Percentiles rank a stretch among this genome's conserved stretches.
Conservation (phyloP, 2,888 invertebrate species). For the Cyrtodaria siliqua region DNA sequence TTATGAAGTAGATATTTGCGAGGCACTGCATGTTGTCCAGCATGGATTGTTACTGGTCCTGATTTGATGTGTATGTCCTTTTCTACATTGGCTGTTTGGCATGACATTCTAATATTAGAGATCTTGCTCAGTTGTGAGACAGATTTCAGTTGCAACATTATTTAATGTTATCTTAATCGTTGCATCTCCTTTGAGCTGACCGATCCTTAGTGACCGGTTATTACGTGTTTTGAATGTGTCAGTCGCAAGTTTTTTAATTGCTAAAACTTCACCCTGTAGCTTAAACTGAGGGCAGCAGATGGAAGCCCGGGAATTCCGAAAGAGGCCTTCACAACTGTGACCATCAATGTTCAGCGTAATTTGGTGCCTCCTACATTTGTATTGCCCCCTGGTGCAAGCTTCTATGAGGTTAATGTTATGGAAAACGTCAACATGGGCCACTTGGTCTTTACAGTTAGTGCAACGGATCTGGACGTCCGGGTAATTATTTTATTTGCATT, state of each 20-base stretch:
- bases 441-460: conserved; percentile 67
- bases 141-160: too few species aligned
- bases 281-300: conserved; percentile 67
- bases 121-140: too few species aligned
- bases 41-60: too few species aligned
- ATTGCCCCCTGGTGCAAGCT: conserved; percentile 38
- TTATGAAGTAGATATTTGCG: too few species aligned
- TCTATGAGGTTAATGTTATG: conserved; percentile 67
- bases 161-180: too few species aligned
- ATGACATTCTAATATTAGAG: too few species aligned
- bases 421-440: conserved; percentile 52
- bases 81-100: too few species aligned
- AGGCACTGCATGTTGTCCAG: too few species aligned
- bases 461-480: conserved; percentile 64
- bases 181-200: too few species aligned
- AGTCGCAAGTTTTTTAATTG: neutral
- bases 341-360: conserved; percentile 71
- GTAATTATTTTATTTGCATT: conserved; percentile 39
- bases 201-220: too few species aligned
- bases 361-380: conserved; percentile 63
- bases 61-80: too few species aligned
- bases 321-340: conserved; percentile 51
- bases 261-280: conserved; percentile 19
- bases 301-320: conserved; percentile 40
- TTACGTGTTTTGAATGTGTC: too few species aligned